Evolutionary conservation across 2,113 vertebrate species (phyloP).

Genomic region (Galbula dea): DNA sequence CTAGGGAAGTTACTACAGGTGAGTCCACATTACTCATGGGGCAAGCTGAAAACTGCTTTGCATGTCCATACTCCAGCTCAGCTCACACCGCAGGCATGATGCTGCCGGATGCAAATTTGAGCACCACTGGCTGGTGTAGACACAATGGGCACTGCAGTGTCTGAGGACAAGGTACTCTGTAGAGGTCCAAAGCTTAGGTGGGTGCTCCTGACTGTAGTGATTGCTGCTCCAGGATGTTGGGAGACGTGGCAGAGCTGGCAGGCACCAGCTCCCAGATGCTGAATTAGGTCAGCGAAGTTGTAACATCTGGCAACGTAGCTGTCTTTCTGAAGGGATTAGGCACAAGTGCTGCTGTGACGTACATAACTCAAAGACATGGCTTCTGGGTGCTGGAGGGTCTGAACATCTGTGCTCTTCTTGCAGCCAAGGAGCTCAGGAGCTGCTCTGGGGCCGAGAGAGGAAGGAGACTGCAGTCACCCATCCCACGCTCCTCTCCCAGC

Average conservation of each 20-base stretch:
- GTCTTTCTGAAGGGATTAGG: not conserved
- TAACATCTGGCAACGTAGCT: not conserved
- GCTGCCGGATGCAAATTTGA: not conserved
- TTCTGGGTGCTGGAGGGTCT: fast-evolving
- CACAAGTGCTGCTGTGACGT: fast-evolving
- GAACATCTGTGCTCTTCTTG: not conserved
- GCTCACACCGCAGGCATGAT: not conserved
- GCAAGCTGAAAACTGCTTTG: not conserved
- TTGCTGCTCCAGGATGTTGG: not conserved
- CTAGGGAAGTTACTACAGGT: fast-evolving
- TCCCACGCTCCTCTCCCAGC: fast-evolving
- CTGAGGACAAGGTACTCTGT: not conserved
- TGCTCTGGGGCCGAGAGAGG: fast-evolving
- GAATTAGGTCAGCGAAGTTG: not conserved
- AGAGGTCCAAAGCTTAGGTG: too few relatives aligned
- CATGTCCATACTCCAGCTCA: not conserved
- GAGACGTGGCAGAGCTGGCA: not conserved
- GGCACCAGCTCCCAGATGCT: fast-evolving
- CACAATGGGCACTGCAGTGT: fast-evolving
- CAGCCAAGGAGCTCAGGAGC: not conserved
- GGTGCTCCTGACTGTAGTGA: not conserved
- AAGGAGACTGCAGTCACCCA: fast-evolving
- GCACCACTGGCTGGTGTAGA: fast-evolving
- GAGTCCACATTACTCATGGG: too few relatives aligned
- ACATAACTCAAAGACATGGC: not conserved